phyloP scores from a whole-genome alignment of 2,888 invertebrate species.

The Heliconius cydno region DNA sequence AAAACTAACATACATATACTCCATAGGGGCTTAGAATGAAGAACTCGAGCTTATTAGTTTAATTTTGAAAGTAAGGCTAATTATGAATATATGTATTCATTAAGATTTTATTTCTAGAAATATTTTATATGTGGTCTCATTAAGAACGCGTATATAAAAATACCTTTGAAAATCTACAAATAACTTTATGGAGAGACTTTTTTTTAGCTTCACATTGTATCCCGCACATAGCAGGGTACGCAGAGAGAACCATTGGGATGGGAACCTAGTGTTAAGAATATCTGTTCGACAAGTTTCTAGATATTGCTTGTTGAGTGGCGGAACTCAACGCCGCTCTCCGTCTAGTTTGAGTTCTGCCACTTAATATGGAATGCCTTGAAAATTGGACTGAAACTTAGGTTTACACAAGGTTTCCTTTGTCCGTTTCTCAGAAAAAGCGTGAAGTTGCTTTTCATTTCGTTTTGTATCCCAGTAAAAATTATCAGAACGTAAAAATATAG shows the following conservation, averaged over 20 bases:
- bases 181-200: neutral
- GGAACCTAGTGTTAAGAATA: too few species aligned
- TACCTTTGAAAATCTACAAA: neutral
- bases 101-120: constrained; percentile 2
- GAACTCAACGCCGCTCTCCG: too few species aligned
- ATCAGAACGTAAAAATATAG: constrained; percentile 27
- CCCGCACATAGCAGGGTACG: too few species aligned
- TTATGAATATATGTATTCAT: constrained; percentile 1
- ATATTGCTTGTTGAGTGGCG: too few species aligned
- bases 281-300: too few species aligned
- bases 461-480: neutral
- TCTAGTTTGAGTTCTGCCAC: neutral
- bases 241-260: too few species aligned
- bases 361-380: neutral
- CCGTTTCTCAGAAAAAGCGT: neutral
- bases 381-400: neutral
- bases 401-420: neutral
- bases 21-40: neutral
- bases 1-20: neutral
- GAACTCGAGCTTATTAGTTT: constrained; percentile 8
- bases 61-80: constrained; percentile 4
- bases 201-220: neutral
- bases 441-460: neutral
- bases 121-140: neutral
- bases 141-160: neutral